Evolutionary conservation across 1,140 invertebrate genomes (phyloP).

Genomic region (Diuraphis noxia): DNA sequence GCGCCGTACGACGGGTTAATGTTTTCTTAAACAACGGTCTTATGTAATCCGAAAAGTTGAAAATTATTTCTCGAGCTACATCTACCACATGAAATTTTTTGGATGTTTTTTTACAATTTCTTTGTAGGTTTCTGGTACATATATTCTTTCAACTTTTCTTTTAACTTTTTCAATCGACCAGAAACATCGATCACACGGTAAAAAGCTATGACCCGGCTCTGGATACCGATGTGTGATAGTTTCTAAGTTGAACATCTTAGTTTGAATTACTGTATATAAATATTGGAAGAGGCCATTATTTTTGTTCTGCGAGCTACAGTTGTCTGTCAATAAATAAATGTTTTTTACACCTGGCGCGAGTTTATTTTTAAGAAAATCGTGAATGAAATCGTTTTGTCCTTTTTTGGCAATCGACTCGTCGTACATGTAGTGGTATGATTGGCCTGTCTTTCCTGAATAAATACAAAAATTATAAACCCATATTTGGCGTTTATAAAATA

Average conservation of each 20-base stretch:
- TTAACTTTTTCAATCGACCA: neutral
- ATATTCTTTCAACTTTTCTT: slow-evolving; percentile 5
- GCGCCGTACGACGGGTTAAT: no score
- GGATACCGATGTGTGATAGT: neutral
- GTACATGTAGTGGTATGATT: neutral
- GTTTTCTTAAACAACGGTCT: neutral
- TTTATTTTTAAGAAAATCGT: slow-evolving; percentile 32
- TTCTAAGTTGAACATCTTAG: neutral
- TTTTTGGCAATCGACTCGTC: neutral
- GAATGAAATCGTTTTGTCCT: slow-evolving; percentile 43
- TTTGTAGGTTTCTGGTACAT: slow-evolving; percentile 1
- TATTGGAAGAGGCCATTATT: slow-evolving; percentile 13
- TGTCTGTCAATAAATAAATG: slow-evolving; percentile 16
- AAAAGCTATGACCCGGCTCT: neutral
- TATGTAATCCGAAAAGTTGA: slow-evolving; percentile 1
- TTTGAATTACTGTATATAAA: slow-evolving; percentile 21
- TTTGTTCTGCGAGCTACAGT: slow-evolving; percentile 51
- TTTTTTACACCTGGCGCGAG: neutral
- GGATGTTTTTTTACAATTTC: slow-evolving; percentile 23
- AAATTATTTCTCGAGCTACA: neutral
- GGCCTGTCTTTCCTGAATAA: neutral
- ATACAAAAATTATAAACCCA: slow-evolving; percentile 25
- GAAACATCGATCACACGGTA: neutral
- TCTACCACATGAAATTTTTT: neutral
- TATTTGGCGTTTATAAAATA: slow-evolving; percentile 9